Evolutionary conservation across 2,113 vertebrate genomes (phyloP).

Genomic region (Rynchops niger): DNA sequence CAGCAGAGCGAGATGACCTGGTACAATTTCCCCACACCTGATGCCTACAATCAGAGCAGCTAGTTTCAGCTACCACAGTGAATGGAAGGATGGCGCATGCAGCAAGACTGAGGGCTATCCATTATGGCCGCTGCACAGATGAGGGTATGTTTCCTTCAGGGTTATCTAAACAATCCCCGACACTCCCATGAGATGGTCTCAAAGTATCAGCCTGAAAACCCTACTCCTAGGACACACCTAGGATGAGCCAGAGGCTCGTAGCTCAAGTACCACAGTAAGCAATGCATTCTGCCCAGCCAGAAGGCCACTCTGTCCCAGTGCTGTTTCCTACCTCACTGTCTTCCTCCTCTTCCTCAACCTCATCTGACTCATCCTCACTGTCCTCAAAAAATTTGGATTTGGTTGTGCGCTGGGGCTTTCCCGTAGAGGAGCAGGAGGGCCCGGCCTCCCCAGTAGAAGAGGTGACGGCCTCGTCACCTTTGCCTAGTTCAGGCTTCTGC

Average conservation of each 20-base stretch:
- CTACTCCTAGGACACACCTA: conserved; percentile 36
- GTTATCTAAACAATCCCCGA: neutral
- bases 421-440: conserved; percentile 93
- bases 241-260: neutral
- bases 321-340: conserved; percentile 81
- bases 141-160: neutral
- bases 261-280: neutral
- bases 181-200: neutral
- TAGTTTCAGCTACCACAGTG: neutral
- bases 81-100: neutral
- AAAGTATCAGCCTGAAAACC: neutral
- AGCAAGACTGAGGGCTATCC: neutral
- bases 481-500: conserved; percentile 71
- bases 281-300: conserved; percentile 22
- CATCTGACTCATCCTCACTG: conserved; percentile 95
- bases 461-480: conserved; percentile 79
- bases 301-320: conserved; percentile 47
- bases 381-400: conserved; percentile 98
- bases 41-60: neutral
- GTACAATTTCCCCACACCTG: neutral
- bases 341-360: conserved; percentile 86
- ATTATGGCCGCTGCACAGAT: neutral
- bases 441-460: conserved; percentile 86
- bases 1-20: neutral
- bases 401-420: conserved; percentile 81